Percentiles rank a stretch among this genome's conserved stretches.
Conservation (phyloP, 2,797 vertebrate species). For the Clamator glandarius region DNA sequence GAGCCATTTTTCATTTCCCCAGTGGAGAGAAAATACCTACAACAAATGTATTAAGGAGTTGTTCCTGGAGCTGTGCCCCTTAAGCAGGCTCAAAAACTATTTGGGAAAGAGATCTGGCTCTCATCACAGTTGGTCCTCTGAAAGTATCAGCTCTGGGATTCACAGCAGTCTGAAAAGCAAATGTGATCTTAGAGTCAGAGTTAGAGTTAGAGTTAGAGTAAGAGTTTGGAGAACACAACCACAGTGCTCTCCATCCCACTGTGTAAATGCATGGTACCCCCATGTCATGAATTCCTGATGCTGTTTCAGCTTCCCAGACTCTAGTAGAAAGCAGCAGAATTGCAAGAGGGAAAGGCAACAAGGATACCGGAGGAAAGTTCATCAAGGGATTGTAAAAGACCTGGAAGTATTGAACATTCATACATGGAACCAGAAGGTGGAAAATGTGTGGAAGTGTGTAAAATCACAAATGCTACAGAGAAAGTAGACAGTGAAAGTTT, state of each 20-base stretch:
- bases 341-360: not conserved
- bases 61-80: not conserved
- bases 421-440: not conserved
- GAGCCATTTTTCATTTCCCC: not conserved
- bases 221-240: not conserved
- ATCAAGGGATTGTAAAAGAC: not conserved
- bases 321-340: not conserved
- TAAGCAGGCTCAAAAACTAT: not conserved
- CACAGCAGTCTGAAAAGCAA: not conserved
- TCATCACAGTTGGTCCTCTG: not conserved
- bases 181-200: not conserved
- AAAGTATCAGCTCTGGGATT: not conserved
- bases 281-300: accelerated
- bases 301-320: not conserved
- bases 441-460: not conserved
- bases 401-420: not conserved
- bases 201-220: not conserved
- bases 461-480: not conserved
- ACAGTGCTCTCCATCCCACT: accelerated
- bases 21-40: not conserved
- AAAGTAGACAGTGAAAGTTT: not conserved
- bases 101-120: not conserved
- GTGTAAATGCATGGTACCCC: not conserved
- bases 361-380: not conserved
- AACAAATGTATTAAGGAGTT: not conserved